These are phyloP conservation scores for Pseudonaja textilis DNA, from an alignment of 2,113 vertebrate species.

Conservation along the genomic window DNA sequence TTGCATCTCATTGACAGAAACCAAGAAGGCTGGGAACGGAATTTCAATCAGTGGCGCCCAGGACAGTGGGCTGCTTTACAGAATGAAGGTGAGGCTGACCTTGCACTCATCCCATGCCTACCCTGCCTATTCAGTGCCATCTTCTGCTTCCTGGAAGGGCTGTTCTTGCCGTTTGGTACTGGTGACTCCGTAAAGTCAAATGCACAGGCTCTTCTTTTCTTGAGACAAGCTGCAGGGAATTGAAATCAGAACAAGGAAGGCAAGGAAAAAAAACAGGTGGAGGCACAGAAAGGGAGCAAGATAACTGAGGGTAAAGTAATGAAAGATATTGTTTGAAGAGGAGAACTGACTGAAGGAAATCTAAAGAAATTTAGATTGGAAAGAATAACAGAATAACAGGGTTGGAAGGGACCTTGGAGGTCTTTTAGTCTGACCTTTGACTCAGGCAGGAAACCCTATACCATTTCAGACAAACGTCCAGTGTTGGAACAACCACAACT, in stretches of 20 bases:
- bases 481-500: no score
- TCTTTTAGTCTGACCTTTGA: no score
- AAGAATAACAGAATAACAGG: no score
- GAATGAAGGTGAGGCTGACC: not conserved
- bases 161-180: not conserved
- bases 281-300: not conserved
- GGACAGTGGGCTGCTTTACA: not conserved
- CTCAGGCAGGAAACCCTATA: no score
- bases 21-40: not conserved
- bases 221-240: not conserved
- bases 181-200: not conserved
- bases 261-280: no score
- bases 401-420: no score
- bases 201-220: not conserved
- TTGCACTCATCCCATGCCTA: not conserved
- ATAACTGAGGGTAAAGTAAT: not conserved
- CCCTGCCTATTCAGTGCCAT: not conserved
- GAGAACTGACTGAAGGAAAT: not conserved
- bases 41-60: not conserved
- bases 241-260: not conserved
- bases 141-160: not conserved
- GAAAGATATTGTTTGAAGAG: not conserved
- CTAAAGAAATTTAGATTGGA: not conserved
- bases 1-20: not conserved
- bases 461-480: no score